phyloP scores from a whole-genome alignment of 2,113 vertebrate species.

The Lota lota region DNA sequence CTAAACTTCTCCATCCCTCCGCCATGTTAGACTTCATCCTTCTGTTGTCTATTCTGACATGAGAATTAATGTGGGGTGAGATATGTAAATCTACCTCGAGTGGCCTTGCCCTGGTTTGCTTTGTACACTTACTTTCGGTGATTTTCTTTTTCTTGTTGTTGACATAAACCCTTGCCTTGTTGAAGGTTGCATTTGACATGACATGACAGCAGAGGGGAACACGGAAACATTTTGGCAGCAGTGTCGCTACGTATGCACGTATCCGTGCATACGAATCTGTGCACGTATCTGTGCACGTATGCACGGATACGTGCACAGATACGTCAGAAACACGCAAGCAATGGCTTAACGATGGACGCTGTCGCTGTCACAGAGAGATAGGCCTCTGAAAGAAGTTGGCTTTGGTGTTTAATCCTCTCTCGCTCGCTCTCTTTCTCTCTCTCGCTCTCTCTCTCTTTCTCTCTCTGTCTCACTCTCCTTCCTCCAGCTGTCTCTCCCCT shows the following conservation, averaged over 20 bases:
- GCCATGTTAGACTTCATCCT: neutral
- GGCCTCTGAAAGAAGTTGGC: slow-evolving; percentile 14
- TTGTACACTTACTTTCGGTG: too few relatives aligned
- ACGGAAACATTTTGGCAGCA: too few relatives aligned
- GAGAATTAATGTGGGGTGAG: neutral
- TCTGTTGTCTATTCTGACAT: neutral
- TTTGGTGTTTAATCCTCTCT: slow-evolving; percentile 5
- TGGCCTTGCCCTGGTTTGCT: too few relatives aligned
- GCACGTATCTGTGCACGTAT: too few relatives aligned
- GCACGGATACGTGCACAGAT: slow-evolving; percentile 12
- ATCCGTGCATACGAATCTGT: too few relatives aligned
- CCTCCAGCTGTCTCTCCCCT: slow-evolving; percentile 20
- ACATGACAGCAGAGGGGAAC: too few relatives aligned
- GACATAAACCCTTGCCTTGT: too few relatives aligned
- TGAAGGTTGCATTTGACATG: too few relatives aligned
- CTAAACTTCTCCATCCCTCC: neutral
- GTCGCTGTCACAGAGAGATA: slow-evolving; percentile 32
- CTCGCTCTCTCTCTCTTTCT: neutral
- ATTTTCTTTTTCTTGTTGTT: too few relatives aligned
- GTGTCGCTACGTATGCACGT: too few relatives aligned
- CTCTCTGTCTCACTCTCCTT: neutral
- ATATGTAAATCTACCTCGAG: too few relatives aligned
- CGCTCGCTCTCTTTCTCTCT: neutral
- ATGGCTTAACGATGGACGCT: slow-evolving; percentile 6
- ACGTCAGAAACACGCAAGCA: neutral